Base-by-base conservation (phyloP, 2,113 vertebrate species). In the Lampris incognitus region DNA sequence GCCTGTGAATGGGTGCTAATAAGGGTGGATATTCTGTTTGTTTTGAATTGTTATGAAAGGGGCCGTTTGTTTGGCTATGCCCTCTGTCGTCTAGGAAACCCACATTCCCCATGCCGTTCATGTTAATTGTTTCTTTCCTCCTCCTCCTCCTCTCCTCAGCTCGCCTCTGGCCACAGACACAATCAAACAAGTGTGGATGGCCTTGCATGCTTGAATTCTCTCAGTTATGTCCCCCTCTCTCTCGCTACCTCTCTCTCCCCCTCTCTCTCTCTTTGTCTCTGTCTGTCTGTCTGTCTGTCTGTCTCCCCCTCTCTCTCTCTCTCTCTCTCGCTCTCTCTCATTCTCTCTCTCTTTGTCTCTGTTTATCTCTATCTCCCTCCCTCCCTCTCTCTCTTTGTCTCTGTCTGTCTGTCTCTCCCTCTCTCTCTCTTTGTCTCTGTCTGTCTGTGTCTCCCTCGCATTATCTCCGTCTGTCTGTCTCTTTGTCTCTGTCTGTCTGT, bases 41-140 rank as follows among this genome's bases (percentile, higher is more conserved):
- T 85, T 78, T 87, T 74, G 80, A 74, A 71, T 85, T 82, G 80
- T 91, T 89, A 90, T 92, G 90, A 92, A 93, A 93, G 91, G 86
- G 57, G 56, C 42, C 48, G 37, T 88, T 91, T 93, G 90, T 91
- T 92, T 89, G 77, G 69, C 88, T 73, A 74, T 86, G 87, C 72
- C 73, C 54, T 39, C 82, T 81, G 90, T 94, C 82, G 90, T 83
- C 88, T 84, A 46, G 90, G 88, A 87, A 82, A 90, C 88, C 40
- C 65, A 85, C 91, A 92, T 93, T 93, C 91, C 90, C 88, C 51
- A 4, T 71, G 71, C 86, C 83, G 85, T 85, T 81, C 88, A 85
- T 78, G 89, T 88, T 92, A 86, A 92, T 93, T 89, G 74, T 92
- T 88, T 82, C 89, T 90, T 88, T 91, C 89, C 60, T 91, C 91